These are phyloP conservation scores for Pterois miles DNA, from an alignment of 2,797 vertebrate species.

Conservation along the genomic window DNA sequence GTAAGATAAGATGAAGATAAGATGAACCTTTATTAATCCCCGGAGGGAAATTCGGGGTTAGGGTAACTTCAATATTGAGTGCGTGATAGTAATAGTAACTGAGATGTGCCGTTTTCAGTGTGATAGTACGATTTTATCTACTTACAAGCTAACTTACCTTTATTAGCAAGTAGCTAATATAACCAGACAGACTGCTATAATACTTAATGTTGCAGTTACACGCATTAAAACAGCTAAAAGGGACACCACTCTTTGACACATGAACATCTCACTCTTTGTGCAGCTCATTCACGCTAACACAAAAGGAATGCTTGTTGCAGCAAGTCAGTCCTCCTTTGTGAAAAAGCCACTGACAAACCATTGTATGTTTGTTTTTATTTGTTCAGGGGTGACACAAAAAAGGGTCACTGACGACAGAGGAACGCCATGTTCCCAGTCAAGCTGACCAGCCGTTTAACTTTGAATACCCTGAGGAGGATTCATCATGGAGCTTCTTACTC, in stretches of 20 bases:
- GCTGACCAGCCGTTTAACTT: slow-evolving; percentile 38
- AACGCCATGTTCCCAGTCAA: slow-evolving; percentile 66
- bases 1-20: no score
- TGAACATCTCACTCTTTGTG: slow-evolving; percentile 4
- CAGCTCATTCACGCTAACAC: slow-evolving; percentile 6
- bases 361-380: slow-evolving; percentile 14
- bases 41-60: no score
- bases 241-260: background rate
- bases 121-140: background rate
- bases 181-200: background rate
- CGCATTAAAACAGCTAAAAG: background rate
- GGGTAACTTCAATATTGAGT: background rate
- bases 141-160: background rate
- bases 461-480: slow-evolving; percentile 48
- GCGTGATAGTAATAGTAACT: background rate
- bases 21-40: no score
- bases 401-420: slow-evolving; percentile 4
- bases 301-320: slow-evolving; percentile 50
- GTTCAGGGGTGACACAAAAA: slow-evolving; percentile 18
- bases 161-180: background rate
- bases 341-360: slow-evolving; percentile 10
- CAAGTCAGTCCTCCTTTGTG: slow-evolving; percentile 28
- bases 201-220: background rate
- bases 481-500: slow-evolving; percentile 33
- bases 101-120: background rate